A percentile compares a stretch with the other conserved stretches of the same genome.
These are phyloP conservation scores for Allacma fusca DNA, from an alignment of 2,888 invertebrate genomes.

Conservation along the genomic window DNA sequence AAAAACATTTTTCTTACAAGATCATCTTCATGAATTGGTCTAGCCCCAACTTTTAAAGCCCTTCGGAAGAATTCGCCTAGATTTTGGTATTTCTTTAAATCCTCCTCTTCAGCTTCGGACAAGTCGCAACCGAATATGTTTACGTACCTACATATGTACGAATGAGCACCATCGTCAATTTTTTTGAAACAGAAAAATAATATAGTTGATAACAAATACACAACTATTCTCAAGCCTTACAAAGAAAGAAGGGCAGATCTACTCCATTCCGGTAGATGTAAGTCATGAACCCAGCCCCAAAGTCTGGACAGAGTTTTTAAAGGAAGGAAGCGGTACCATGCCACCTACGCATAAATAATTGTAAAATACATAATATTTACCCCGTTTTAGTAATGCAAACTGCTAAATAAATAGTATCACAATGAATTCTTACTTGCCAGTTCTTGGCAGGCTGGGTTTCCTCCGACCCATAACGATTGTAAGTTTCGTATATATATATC, in stretches of 20 bases:
- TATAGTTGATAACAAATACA: too few relatives aligned
- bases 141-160: slow-evolving; percentile 70
- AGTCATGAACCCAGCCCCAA: slow-evolving; percentile 85
- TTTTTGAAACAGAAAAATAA: not conserved
- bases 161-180: not conserved
- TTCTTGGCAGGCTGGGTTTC: slow-evolving; percentile 49
- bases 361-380: too few relatives aligned
- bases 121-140: slow-evolving; percentile 83
- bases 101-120: slow-evolving; percentile 79
- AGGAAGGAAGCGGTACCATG: slow-evolving; percentile 84
- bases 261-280: slow-evolving; percentile 76
- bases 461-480: not conserved
- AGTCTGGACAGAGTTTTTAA: slow-evolving; percentile 83
- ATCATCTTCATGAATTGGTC: slow-evolving; percentile 71
- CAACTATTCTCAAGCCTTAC: too few relatives aligned
- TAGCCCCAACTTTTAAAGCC: slow-evolving; percentile 76
- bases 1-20: too few relatives aligned
- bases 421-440: slow-evolving; percentile 58
- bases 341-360: slow-evolving; percentile 65
- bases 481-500: not conserved
- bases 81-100: slow-evolving; percentile 78
- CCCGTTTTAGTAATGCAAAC: too few relatives aligned
- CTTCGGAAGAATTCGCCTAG: slow-evolving; percentile 89
- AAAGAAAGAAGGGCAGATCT: slow-evolving; percentile 76
- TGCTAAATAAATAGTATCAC: too few relatives aligned